Evolutionary conservation across 2,797 vertebrate species (phyloP).

Genomic region (Sparidentex hasta): DNA sequence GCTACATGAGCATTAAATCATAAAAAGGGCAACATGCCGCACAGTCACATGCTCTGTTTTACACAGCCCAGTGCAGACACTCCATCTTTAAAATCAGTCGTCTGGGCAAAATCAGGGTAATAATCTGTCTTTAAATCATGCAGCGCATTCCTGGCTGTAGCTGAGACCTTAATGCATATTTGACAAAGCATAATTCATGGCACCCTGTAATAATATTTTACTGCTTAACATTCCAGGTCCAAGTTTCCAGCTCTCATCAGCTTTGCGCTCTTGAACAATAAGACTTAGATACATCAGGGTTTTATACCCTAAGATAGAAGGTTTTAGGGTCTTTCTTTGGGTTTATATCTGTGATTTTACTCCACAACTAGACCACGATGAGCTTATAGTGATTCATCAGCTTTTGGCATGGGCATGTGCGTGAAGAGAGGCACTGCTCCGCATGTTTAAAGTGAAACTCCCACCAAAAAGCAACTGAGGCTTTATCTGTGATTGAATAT

Average conservation of each 20-base stretch:
- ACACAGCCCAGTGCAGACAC: background rate
- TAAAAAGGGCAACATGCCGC: background rate
- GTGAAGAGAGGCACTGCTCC: too few relatives aligned
- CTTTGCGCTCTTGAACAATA: background rate
- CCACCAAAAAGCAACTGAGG: too few relatives aligned
- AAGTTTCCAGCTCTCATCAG: background rate
- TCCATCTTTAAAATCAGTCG: background rate
- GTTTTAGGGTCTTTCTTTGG: background rate
- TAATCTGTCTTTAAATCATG: background rate
- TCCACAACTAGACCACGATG: background rate
- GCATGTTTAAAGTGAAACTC: too few relatives aligned
- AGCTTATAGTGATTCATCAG: too few relatives aligned
- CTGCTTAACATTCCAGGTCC: background rate
- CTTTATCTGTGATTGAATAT: too few relatives aligned
- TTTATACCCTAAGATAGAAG: too few relatives aligned
- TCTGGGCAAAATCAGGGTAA: background rate
- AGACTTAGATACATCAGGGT: too few relatives aligned
- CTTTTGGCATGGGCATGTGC: too few relatives aligned
- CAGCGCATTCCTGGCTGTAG: background rate
- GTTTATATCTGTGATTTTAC: background rate
- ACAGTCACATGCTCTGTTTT: background rate
- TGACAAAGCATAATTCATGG: background rate
- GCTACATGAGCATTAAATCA: background rate
- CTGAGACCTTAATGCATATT: background rate
- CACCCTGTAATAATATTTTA: background rate